These are phyloP conservation scores for Barypeithes pellucidus DNA, from an alignment of 2,888 invertebrate genomes.

Conservation along the genomic window DNA sequence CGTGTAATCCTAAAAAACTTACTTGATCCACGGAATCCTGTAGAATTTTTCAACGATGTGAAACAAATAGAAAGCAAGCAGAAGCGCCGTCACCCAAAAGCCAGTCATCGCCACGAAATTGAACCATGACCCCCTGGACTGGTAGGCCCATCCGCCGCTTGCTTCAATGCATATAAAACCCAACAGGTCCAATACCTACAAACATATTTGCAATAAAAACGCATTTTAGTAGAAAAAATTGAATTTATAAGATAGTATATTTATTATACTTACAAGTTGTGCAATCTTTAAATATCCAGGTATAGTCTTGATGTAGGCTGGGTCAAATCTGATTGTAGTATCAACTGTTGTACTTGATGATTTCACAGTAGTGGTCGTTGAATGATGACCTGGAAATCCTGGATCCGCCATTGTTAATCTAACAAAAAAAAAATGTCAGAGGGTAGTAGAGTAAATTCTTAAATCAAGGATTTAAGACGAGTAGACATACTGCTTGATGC, in stretches of 20 bases:
- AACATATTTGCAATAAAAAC: constrained; percentile 49
- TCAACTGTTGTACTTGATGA: constrained; percentile 81
- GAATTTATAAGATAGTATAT: background rate
- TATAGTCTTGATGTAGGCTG: constrained; percentile 78
- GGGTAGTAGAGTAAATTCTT: too few relatives aligned
- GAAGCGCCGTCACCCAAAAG: constrained; percentile 88
- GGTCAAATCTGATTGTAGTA: constrained; percentile 84
- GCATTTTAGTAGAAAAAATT: too few relatives aligned
- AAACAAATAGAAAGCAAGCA: constrained; percentile 86
- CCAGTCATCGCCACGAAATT: constrained; percentile 87
- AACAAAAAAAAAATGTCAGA: too few relatives aligned
- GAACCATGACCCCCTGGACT: constrained; percentile 81
- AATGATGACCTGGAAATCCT: constrained; percentile 83
- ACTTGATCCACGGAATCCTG: constrained; percentile 88
- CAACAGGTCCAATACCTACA: constrained; percentile 79
- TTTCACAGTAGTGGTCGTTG: constrained; percentile 80
- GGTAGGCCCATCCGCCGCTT: constrained; percentile 63
- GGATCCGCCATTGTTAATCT: constrained; percentile 71
- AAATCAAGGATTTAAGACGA: too few relatives aligned
- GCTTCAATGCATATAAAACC: constrained; percentile 88
- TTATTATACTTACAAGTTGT: constrained; percentile 79
- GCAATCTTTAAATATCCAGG: constrained; percentile 85
- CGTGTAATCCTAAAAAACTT: too few relatives aligned
- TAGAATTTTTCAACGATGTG: constrained; percentile 90
- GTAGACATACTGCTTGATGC: too few relatives aligned